Percentiles rank a stretch among this genome's conserved stretches.
phyloP scores from a whole-genome alignment of 64 coral and sea anemone genomes.

The Acropora yongei region DNA sequence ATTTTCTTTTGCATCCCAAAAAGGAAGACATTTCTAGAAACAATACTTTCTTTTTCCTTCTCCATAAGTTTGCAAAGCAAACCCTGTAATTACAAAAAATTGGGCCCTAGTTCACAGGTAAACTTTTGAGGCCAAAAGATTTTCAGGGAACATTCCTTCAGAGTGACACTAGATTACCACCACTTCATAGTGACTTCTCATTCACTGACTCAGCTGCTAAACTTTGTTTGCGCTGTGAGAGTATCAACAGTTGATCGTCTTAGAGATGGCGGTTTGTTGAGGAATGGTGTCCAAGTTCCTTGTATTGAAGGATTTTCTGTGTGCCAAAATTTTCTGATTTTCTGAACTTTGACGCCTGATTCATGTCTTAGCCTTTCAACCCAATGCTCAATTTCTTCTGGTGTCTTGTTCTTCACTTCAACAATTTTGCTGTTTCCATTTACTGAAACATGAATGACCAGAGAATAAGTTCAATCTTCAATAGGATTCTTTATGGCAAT shows the following conservation, averaged over 20 bases:
- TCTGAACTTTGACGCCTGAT: slow-evolving; percentile 84
- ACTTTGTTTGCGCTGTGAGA: neutral
- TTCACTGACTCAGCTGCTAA: neutral
- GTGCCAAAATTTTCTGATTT: slow-evolving; percentile 84
- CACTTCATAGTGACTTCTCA: neutral
- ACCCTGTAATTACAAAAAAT: no score
- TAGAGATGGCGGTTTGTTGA: slow-evolving; percentile 79
- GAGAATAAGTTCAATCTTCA: neutral
- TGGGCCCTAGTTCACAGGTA: no score
- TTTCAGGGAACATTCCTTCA: neutral
- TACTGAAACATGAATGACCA: slow-evolving; percentile 48
- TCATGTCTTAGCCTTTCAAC: slow-evolving; percentile 74
- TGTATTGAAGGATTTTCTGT: slow-evolving; percentile 96
- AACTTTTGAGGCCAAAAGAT: no score
- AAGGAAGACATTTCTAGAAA: no score
- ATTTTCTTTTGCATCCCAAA: no score
- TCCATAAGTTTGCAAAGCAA: no score
- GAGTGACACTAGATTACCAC: no score
- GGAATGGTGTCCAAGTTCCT: slow-evolving; percentile 96
- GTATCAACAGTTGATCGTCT: neutral
- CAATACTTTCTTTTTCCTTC: no score
- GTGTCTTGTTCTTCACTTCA: slow-evolving; percentile 77
- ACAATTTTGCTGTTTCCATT: slow-evolving; percentile 91
- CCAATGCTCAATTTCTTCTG: slow-evolving; percentile 71
- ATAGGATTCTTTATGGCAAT: no score